phyloP scores from a whole-genome alignment of 2,797 vertebrate species.

The Phrynocephalus forsythii region DNA sequence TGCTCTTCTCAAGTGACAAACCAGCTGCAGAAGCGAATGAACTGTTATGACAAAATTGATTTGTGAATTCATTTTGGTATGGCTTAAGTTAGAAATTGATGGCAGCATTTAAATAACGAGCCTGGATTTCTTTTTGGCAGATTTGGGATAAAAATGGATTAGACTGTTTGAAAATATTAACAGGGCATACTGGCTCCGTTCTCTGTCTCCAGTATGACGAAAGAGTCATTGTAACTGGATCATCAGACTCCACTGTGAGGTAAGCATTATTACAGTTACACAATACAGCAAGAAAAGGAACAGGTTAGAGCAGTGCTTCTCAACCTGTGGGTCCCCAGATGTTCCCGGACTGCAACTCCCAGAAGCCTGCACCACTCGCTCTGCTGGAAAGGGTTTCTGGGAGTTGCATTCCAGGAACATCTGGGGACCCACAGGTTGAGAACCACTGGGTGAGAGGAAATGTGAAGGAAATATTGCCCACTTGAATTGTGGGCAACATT shows the following conservation, averaged over 20 bases:
- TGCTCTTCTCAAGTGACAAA: neutral
- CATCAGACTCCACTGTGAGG: slow-evolving; percentile 98
- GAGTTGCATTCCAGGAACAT: no score
- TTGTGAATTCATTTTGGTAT: accelerated
- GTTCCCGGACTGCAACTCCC: no score
- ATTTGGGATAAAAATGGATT: slow-evolving; percentile 98
- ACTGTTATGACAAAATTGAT: neutral
- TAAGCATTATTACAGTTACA: slow-evolving; percentile 61
- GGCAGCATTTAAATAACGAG: neutral
- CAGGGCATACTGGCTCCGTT: slow-evolving; percentile 97
- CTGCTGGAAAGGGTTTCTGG: no score
- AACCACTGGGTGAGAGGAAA: neutral
- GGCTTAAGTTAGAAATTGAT: neutral
- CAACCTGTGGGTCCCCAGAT: no score
- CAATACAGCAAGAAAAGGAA: neutral
- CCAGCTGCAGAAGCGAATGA: neutral
- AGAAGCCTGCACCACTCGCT: no score
- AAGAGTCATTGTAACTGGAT: slow-evolving; percentile 97
- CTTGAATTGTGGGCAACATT: neutral
- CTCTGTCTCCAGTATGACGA: slow-evolving; percentile 98
- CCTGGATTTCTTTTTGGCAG: slow-evolving; percentile 72
- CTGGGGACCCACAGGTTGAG: no score
- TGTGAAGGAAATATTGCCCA: neutral
- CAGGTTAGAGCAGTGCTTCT: no score
- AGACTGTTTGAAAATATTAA: slow-evolving; percentile 98